phyloP scores from a whole-genome alignment of 2,888 invertebrate species.

The Sesia bembeciformis region DNA sequence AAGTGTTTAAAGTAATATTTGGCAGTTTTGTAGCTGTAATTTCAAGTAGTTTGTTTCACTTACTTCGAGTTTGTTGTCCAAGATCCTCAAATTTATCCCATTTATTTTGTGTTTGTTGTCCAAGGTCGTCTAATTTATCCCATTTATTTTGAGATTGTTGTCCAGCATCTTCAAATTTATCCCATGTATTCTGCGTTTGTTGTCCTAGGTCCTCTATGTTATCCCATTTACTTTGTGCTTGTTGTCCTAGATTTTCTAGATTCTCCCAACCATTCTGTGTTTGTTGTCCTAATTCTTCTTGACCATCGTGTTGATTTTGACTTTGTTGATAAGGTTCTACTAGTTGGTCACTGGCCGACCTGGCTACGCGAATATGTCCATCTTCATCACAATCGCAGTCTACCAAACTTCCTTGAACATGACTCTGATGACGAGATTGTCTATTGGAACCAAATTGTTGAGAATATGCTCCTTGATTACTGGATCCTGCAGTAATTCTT shows the following conservation, averaged over 20 bases:
- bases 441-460: constrained; percentile 30
- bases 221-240: constrained; percentile 23
- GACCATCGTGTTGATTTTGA: constrained; percentile 8
- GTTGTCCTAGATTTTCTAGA: constrained; percentile 28
- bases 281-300: constrained; percentile 21
- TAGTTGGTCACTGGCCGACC: constrained; percentile 32
- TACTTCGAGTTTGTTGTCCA: constrained; percentile 13
- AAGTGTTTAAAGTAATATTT: too few species aligned
- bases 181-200: constrained; percentile 20
- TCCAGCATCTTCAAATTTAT: constrained; percentile 11
- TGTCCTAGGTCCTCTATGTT: constrained; percentile 27
- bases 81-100: constrained; percentile 10
- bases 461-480: constrained; percentile 26
- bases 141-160: constrained; percentile 8
- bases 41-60: background rate
- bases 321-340: constrained; percentile 19
- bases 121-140: constrained; percentile 11
- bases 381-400: constrained; percentile 40
- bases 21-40: too few species aligned
- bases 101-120: constrained; percentile 21
- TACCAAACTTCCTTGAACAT: constrained; percentile 13
- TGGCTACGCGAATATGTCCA: constrained; percentile 38
- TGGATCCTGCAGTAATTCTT: constrained; percentile 28
- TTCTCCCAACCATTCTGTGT: constrained; percentile 13
- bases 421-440: constrained; percentile 21